Evolutionary conservation across 1,140 invertebrate genomes (phyloP).

Genomic region (Globodera rostochiensis): DNA sequence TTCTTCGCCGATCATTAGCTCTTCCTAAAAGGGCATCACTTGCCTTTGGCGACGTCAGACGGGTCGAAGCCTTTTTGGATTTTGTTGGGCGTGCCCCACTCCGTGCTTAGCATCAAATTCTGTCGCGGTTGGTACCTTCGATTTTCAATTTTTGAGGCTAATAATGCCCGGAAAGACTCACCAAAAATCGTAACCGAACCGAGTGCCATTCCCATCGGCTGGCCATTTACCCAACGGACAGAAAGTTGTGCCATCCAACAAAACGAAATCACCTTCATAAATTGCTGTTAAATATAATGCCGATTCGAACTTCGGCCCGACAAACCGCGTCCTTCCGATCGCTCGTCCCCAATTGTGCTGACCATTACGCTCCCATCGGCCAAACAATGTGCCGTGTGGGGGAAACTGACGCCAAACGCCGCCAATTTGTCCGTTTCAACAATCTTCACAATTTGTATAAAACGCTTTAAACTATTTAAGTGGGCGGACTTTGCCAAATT

Average conservation of each 20-base stretch:
- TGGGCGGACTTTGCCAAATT: conserved; percentile 56
- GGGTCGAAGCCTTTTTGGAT: conserved; percentile 79
- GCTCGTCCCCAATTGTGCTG: conserved; percentile 82
- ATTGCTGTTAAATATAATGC: conserved; percentile 24
- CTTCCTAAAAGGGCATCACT: conserved; percentile 1
- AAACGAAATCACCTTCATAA: conserved; percentile 78
- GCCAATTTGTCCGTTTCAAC: conserved; percentile 75
- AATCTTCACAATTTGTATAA: conserved; percentile 59
- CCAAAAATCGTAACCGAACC: conserved; percentile 79
- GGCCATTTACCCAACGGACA: conserved; percentile 73
- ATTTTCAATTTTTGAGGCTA: background rate
- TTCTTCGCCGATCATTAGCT: no score
- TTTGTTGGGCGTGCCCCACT: conserved; percentile 85
- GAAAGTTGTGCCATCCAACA: conserved; percentile 82
- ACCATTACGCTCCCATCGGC: conserved; percentile 90
- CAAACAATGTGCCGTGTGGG: conserved; percentile 90
- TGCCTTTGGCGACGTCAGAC: conserved; percentile 70
- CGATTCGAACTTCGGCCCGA: background rate
- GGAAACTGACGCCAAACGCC: conserved; percentile 76
- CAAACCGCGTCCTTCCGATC: conserved; percentile 73
- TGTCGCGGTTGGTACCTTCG: conserved; percentile 77
- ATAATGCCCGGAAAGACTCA: conserved; percentile 69
- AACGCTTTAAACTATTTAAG: background rate
- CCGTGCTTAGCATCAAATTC: conserved; percentile 84
- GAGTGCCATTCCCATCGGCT: conserved; percentile 52